Evolutionary conservation across 2,888 invertebrate species (phyloP).

Genomic region (Patella ulyssiponensis): DNA sequence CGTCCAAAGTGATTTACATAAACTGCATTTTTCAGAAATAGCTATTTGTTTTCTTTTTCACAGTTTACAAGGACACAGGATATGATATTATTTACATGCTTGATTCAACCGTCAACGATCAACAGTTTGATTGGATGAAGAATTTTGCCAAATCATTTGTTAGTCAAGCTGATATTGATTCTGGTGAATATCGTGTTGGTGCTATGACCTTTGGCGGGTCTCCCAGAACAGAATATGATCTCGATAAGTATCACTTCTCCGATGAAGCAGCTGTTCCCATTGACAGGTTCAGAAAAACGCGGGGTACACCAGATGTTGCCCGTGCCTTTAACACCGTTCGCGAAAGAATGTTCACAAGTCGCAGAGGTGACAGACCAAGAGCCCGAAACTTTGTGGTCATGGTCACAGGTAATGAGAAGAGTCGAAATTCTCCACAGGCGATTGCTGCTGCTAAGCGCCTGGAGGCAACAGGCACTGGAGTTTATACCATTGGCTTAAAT

Average conservation of each 20-base stretch:
- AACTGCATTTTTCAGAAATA: no score
- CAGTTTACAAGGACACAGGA: constrained; percentile 25
- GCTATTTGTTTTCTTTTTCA: not conserved
- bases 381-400: constrained; percentile 50
- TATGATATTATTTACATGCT: constrained; percentile 44
- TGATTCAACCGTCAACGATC: constrained; percentile 44
- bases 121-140: constrained; percentile 50
- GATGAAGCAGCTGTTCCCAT: constrained; percentile 33
- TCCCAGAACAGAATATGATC: constrained; percentile 33
- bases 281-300: constrained; percentile 23
- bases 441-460: constrained; percentile 35
- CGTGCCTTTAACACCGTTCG: constrained; percentile 45
- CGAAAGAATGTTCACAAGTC: constrained; percentile 37
- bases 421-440: constrained; percentile 27
- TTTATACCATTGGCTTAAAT: constrained; percentile 40
- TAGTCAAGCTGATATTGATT: constrained; percentile 50
- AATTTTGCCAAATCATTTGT: constrained; percentile 43
- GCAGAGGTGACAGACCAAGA: constrained; percentile 47
- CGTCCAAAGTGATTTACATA: no score
- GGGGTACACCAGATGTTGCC: constrained; percentile 40
- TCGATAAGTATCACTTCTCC: constrained; percentile 32
- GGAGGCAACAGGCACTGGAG: constrained; percentile 26
- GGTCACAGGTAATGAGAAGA: constrained; percentile 48
- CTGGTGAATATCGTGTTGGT: constrained; percentile 53
- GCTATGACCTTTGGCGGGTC: constrained; percentile 39